A percentile compares a stretch with the other conserved stretches of the same genome.
phyloP scores from a whole-genome alignment of 2,797 vertebrate genomes.

The Gobionotothen gibberifrons region DNA sequence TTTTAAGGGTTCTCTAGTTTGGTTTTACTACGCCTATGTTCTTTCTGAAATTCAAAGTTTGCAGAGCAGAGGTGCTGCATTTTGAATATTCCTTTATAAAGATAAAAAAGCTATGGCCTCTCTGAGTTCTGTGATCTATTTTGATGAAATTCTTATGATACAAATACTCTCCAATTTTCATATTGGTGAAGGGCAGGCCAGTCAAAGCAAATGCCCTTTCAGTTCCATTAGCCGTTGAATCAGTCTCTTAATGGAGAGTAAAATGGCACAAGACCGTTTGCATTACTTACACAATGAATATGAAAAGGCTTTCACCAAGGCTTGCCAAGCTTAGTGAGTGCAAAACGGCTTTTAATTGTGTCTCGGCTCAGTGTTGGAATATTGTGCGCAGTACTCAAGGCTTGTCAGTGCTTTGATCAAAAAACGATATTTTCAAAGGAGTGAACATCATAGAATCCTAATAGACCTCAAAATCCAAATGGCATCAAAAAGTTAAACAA shows the following conservation, averaged over 20 bases:
- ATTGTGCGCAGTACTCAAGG: conserved; percentile 55
- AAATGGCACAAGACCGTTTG: conserved; percentile 80
- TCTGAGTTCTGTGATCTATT: conserved; percentile 54
- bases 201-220: conserved; percentile 80
- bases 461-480: conserved; percentile 26
- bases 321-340: conserved; percentile 75
- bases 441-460: conserved; percentile 44
- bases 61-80: neutral
- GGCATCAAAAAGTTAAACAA: conserved; percentile 28
- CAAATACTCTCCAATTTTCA: conserved; percentile 67
- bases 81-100: conserved; percentile 2
- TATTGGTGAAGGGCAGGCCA: conserved; percentile 74
- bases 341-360: conserved; percentile 82
- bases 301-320: conserved; percentile 78
- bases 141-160: conserved; percentile 65
- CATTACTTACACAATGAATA: conserved; percentile 81
- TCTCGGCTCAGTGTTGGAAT: conserved; percentile 64
- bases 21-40: neutral
- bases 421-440: conserved; percentile 62
- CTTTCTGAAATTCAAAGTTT: conserved; percentile 20
- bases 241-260: conserved; percentile 81
- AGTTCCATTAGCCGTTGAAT: conserved; percentile 82
- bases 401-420: conserved; percentile 63
- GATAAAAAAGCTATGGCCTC: conserved; percentile 27
- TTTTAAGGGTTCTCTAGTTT: neutral